Conservation (phyloP, 1,140 invertebrate genomes). For the Phocides pigmalion region DNA sequence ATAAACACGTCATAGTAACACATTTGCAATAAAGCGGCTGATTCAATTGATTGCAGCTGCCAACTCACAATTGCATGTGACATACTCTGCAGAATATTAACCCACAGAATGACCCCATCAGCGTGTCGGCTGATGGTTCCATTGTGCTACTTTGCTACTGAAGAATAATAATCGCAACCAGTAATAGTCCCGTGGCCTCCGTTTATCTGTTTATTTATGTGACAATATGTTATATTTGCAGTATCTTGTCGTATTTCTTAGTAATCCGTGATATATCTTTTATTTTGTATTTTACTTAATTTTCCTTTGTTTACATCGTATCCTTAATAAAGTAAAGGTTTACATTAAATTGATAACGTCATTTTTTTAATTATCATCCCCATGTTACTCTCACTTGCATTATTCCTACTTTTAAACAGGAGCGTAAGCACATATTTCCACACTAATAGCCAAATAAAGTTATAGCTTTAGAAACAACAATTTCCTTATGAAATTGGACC, state of each 20-base stretch:
- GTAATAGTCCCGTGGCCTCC: neutral
- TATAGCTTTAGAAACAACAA: too few species aligned
- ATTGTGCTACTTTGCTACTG: slow-evolving; percentile 15
- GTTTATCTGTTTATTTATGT: slow-evolving; percentile 21
- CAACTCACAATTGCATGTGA: slow-evolving; percentile 25
- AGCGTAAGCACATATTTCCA: too few species aligned
- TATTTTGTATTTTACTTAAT: neutral
- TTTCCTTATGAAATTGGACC: too few species aligned
- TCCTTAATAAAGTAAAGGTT: too few species aligned
- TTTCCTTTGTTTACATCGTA: too few species aligned
- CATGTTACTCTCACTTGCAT: too few species aligned
- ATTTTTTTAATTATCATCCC: too few species aligned
- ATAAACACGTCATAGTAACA: slow-evolving; percentile 22
- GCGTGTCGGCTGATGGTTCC: slow-evolving; percentile 13
- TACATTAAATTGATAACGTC: too few species aligned
- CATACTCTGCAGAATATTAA: slow-evolving; percentile 24
- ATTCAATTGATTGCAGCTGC: slow-evolving; percentile 29
- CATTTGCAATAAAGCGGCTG: slow-evolving; percentile 22
- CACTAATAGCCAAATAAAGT: too few species aligned
- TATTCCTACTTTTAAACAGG: too few species aligned
- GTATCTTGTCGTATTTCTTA: neutral
- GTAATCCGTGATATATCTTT: neutral
- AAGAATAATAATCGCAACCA: slow-evolving; percentile 11
- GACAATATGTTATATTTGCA: neutral
- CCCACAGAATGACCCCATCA: slow-evolving; percentile 28